A percentile compares a stretch with the other conserved stretches of the same genome.
Conservation (phyloP, 2,113 vertebrate genomes). For the Pseudois nayaur region DNA sequence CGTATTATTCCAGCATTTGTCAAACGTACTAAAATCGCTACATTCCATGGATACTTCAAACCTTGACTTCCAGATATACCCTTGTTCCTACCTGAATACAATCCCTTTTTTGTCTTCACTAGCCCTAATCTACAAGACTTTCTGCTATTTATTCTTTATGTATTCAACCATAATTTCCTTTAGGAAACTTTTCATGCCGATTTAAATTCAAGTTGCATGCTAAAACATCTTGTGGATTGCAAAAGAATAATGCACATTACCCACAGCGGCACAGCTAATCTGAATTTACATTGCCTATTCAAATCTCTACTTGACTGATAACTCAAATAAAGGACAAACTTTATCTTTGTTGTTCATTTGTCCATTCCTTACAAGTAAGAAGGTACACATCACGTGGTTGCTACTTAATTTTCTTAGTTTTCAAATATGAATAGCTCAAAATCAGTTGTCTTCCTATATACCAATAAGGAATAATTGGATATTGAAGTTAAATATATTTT, state of each 20-base stretch:
- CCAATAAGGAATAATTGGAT: neutral
- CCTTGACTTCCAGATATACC: neutral
- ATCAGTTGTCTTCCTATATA: neutral
- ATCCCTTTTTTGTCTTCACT: neutral
- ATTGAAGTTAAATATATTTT: neutral
- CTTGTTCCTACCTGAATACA: neutral
- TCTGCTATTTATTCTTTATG: neutral
- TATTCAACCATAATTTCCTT: neutral
- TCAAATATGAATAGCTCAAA: neutral
- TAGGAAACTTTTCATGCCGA: neutral
- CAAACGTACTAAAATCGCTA: neutral
- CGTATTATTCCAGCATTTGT: neutral
- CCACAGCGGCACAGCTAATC: neutral
- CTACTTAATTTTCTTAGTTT: neutral
- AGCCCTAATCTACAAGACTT: neutral
- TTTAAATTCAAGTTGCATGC: neutral
- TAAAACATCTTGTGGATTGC: neutral
- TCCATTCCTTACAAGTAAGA: neutral
- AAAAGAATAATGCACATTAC: neutral
- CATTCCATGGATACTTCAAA: neutral
- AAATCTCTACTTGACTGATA: neutral
- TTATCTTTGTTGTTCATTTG: neutral
- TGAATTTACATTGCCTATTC: neutral
- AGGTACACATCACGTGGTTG: neutral
- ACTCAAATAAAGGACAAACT: neutral